Evolutionary conservation across 1,140 invertebrate species (phyloP).

Genomic region (Scaptodrosophila lebanonensis): DNA sequence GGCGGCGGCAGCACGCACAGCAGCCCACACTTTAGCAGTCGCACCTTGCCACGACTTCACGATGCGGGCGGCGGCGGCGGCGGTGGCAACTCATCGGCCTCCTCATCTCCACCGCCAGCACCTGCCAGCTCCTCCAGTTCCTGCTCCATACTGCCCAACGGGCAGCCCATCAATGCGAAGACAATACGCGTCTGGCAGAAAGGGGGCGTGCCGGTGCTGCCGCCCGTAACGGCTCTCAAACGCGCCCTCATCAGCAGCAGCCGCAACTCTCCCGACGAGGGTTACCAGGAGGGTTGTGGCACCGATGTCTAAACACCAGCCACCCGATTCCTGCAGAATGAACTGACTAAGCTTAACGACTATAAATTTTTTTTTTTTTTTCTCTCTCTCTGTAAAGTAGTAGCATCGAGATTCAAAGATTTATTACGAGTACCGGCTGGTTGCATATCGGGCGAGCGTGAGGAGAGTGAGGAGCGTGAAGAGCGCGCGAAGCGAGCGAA

Average conservation of each 20-base stretch:
- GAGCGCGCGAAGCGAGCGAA: constrained; percentile 42
- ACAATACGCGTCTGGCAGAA: constrained; percentile 91
- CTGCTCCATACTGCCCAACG: constrained; percentile 69
- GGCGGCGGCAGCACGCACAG: constrained; percentile 36
- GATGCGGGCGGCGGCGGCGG: constrained; percentile 49
- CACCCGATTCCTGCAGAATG: constrained; percentile 23
- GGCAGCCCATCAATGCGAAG: constrained; percentile 81
- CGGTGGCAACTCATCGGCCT: constrained; percentile 44
- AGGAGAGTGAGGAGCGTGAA: constrained; percentile 11
- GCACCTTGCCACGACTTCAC: constrained; percentile 63
- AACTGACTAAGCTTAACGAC: constrained; percentile 66
- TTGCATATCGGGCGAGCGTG: constrained; percentile 14
- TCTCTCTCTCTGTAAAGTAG: too few species aligned
- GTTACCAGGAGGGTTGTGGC: constrained; percentile 93
- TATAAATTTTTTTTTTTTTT: too few species aligned
- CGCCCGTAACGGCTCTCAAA: constrained; percentile 87
- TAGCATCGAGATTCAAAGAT: neutral
- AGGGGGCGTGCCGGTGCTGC: constrained; percentile 87
- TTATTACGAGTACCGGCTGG: constrained; percentile 10
- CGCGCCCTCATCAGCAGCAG: constrained; percentile 86
- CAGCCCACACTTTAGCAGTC: constrained; percentile 65
- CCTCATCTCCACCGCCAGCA: constrained; percentile 40
- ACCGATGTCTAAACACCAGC: constrained; percentile 86
- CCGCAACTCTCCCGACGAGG: constrained; percentile 91
- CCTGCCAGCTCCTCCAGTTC: constrained; percentile 35